A percentile compares a stretch with the other conserved stretches of the same genome.
Evolutionary conservation across 1,140 invertebrate species (phyloP).

Genomic region (Protaetia brevitarsis): DNA sequence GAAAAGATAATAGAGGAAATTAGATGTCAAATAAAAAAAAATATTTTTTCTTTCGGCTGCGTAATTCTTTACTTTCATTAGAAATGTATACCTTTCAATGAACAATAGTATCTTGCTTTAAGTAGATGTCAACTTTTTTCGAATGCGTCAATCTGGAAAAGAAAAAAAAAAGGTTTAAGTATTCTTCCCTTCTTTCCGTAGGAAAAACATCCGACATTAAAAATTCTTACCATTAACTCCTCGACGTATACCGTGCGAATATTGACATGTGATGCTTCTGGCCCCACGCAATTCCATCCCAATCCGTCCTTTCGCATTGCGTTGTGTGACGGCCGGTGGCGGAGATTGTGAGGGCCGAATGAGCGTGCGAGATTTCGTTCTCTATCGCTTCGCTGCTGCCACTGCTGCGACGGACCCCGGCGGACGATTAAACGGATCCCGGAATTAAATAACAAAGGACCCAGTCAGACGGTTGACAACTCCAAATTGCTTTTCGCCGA

Average conservation of each 20-base stretch:
- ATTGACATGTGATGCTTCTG: neutral
- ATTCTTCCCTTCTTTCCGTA: too few relatives aligned
- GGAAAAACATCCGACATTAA: too few relatives aligned
- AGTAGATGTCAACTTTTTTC: too few relatives aligned
- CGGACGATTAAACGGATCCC: constrained; percentile 44
- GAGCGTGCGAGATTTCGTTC: neutral
- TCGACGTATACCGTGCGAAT: neutral
- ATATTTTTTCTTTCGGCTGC: too few relatives aligned
- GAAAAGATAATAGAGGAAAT: too few relatives aligned
- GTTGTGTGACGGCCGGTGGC: neutral
- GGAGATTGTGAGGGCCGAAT: neutral
- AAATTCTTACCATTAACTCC: too few relatives aligned
- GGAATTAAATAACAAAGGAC: constrained; percentile 49
- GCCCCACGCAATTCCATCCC: neutral
- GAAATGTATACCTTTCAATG: too few relatives aligned
- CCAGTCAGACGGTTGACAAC: constrained; percentile 48
- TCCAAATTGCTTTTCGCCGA: constrained; percentile 49
- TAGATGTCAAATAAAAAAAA: too few relatives aligned
- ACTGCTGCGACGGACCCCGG: neutral
- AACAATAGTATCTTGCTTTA: too few relatives aligned
- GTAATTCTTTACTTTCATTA: too few relatives aligned
- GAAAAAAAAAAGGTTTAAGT: too few relatives aligned
- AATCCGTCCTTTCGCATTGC: neutral
- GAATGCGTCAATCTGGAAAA: too few relatives aligned
- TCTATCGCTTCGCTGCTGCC: neutral